Percentiles rank a stretch among this genome's conserved stretches.
phyloP scores from a whole-genome alignment of 2,888 invertebrate genomes.

The Galeruca laticollis region DNA sequence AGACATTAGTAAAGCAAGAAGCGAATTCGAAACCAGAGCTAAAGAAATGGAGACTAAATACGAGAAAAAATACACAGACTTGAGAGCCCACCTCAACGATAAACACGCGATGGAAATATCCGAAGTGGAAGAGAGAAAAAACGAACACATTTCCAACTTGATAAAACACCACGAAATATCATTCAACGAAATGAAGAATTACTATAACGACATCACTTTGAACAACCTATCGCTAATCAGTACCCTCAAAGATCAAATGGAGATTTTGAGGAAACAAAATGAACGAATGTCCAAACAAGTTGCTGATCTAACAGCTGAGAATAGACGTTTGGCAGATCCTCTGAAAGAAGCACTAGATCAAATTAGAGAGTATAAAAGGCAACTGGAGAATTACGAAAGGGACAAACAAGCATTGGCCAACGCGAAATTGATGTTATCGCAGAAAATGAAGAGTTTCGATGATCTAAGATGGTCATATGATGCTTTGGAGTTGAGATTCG shows the following conservation, averaged over 20 bases:
- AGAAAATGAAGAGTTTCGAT: constrained; percentile 71
- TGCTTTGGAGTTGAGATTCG: constrained; percentile 82
- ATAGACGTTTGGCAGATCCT: constrained; percentile 80
- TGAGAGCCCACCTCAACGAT: constrained; percentile 78
- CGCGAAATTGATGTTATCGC: constrained; percentile 68
- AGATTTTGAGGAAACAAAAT: constrained; percentile 80
- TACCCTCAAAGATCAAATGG: constrained; percentile 83
- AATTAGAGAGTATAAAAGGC: constrained; percentile 78
- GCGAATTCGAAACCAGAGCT: constrained; percentile 76
- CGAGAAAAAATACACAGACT: constrained; percentile 79
- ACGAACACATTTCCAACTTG: constrained; percentile 84
- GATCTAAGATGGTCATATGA: constrained; percentile 75
- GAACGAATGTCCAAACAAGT: constrained; percentile 81
- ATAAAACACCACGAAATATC: constrained; percentile 87
- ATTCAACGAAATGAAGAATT: constrained; percentile 91
- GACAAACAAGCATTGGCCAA: constrained; percentile 76
- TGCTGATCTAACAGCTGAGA: constrained; percentile 77
- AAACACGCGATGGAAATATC: constrained; percentile 84
- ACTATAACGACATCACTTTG: constrained; percentile 94
- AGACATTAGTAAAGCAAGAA: constrained; percentile 71
- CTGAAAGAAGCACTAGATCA: constrained; percentile 78
- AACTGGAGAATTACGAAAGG: constrained; percentile 86
- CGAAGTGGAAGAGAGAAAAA: constrained; percentile 93
- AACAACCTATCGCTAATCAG: constrained; percentile 93
- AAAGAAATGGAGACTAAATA: constrained; percentile 78